Base-by-base conservation (phyloP, 2,797 vertebrate species). In the Aulostomus chinensis region DNA sequence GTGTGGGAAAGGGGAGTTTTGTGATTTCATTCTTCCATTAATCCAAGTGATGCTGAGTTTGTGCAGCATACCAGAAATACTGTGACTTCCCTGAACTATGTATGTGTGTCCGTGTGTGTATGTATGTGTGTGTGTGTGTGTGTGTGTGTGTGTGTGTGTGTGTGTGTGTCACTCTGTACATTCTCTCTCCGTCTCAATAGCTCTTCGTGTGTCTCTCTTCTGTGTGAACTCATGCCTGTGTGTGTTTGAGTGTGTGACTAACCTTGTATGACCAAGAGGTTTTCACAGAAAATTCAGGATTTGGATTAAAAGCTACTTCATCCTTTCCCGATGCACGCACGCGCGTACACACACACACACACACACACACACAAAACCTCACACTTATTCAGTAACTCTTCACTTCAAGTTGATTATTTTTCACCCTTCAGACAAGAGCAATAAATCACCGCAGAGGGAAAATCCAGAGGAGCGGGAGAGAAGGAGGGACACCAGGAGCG, bases 391-490 rank as follows among this genome's bases (percentile, higher is more conserved):
- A 35, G 58, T 36, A 40, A 66, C 65, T 58, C 72, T 71, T 76
- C 76, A 73, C 72, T 81, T 84, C 78, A 84, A 88, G 81, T 83
- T 82, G 77, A 85, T 89, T 86, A 86, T 86, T 83, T 88, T 86
- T 79, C 80, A 83, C 62, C 72, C 77, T 75, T 85, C 59, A 86
- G 85, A 87, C 83, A 86, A 81, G 80, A 79, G 84, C 76, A 84
- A 87, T 86, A 85, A 78, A 86, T 86, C 83, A 81, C 68, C 53
- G 45, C 64, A 22, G 58, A 72, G 48, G 60, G 81, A 78, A 84
- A 78, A 77, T 43, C 0, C 21, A 74, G 68, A 70, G 10, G 48
- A 76, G 68, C 42, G 31, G 33, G 29, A 59, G 46, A 39, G 33
- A 26, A 41, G 31, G 15, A 32, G 33, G 35, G 41, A 51, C 35